Evolutionary conservation across 2,113 vertebrate genomes (phyloP), one percentile per base, ranked within the genome.

Genomic region (Sardina pilchardus): DNA sequence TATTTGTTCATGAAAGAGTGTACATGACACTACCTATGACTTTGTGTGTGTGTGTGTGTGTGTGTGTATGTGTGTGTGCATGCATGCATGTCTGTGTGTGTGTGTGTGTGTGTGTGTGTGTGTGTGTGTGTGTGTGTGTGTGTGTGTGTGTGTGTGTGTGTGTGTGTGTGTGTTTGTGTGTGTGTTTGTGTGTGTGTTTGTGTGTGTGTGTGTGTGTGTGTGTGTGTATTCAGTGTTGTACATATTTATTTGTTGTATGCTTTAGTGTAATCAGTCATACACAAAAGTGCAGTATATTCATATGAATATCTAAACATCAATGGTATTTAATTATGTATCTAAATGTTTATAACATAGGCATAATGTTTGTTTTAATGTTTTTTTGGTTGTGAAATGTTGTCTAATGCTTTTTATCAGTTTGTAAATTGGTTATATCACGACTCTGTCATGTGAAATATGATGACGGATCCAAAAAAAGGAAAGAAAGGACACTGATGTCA

Each of bases 161-260:
- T 88, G 48, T 63, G 80, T 42, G 83, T 78, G 30, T 34, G 71
- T 78, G 34, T 78, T 30, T 36, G 34, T 78, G 71, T 78, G 30
- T 78, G 71, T 78, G 71, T 78, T 30, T 82, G 39, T 81, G 86
- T 84, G 83, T 45, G 71, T 81, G 67, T 81, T n/a, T 81, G 56
- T 56, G 30, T 78, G n/a, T 85, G 56, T 86, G 17, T 82, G 24
- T 81, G 56, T 24, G 36, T 84, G 43, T 71, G 53, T 45, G 34
- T 26, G 19, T 88, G 48, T 63, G 80, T 42, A 81, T 42, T 86
- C 34, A 82, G 63, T 47, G 63, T 44, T 84, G 71, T 50, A 81
- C 44, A 82, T 53, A 50, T 56, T 26, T 83, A 78, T 36, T 42
- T 78, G 71, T 78, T 78, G 71, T 34, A 78, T 16, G 14, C 71